Evolutionary conservation across 2,797 vertebrate species (phyloP).

Genomic region (Cichlasoma orientale): DNA sequence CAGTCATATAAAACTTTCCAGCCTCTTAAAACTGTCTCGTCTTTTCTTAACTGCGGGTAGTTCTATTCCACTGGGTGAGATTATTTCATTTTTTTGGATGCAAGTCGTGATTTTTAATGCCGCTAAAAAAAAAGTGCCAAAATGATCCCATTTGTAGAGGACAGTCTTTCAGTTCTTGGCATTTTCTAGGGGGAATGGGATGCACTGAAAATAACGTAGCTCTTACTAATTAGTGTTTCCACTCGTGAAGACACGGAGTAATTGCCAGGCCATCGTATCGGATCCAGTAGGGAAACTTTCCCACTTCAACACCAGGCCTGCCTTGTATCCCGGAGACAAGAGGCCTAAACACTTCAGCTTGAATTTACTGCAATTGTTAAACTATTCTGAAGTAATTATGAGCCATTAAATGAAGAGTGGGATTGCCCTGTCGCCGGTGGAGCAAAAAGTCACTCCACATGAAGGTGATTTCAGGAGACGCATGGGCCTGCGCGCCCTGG

Average conservation of each 20-base stretch:
- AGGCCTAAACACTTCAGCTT: conserved; percentile 73
- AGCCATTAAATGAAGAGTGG: conserved; percentile 74
- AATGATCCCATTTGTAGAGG: conserved; percentile 56
- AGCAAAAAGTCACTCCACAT: conserved; percentile 75
- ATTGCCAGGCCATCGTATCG: conserved; percentile 1
- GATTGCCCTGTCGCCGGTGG: conserved; percentile 63
- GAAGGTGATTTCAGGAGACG: conserved; percentile 74
- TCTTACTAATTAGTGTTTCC: conserved; percentile 41
- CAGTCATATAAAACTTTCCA: conserved; percentile 68
- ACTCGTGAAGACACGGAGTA: conserved; percentile 22
- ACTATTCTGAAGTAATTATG: conserved; percentile 75
- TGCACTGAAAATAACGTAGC: conserved; percentile 38
- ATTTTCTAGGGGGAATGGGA: neutral
- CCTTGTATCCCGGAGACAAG: conserved; percentile 64
- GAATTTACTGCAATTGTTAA: conserved; percentile 67
- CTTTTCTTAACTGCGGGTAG: conserved; percentile 44
- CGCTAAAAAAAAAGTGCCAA: conserved; percentile 52
- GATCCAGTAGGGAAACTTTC: conserved; percentile 35
- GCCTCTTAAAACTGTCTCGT: conserved; percentile 68
- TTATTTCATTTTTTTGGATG: conserved; percentile 54
- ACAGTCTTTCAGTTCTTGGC: conserved; percentile 41
- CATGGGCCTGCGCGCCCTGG: conserved; percentile 46
- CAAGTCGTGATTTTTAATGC: conserved; percentile 45
- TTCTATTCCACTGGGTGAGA: conserved; percentile 53
- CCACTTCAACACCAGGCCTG: conserved; percentile 24